Evolutionary conservation across 2,888 invertebrate genomes (phyloP), one percentile per base, ranked within the genome.

Genomic region (Furcula furcula): DNA sequence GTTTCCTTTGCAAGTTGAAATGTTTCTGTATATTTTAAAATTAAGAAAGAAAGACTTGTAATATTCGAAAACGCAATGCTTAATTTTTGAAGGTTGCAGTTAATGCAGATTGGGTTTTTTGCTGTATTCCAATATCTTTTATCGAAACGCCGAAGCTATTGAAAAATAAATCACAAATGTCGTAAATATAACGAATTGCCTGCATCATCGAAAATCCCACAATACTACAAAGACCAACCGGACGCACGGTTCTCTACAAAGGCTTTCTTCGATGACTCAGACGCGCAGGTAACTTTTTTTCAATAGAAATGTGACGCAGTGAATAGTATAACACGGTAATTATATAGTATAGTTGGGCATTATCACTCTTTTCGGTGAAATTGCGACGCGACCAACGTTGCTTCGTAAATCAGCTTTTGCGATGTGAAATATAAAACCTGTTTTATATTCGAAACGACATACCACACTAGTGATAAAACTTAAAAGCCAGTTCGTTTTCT

Each of bases 171-270:
- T 9, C 34, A 37, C 39, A 10, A 23, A 10, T 28, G 45, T 47
- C 21, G 40, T 41, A 42, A 44, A 55, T 42, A 46, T 44, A 36
- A 48, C 36, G 39, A 34, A 33, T 40, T 59, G 59, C 56, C 53
- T 57, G 56, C 38, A 35, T 38, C 42, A 50, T 46, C 40, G 54
- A 61, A 55, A 50, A 49, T 52, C 40, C 40, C 42, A 46, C 42
- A 44, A 36, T 44, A 31, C 36, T 37, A 50, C 51, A 42, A 36
- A 36, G 20, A 30, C 38, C 33, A 36, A 36, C 53, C 61, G 55
- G 60, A 67, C 65, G 62, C 60, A 66, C 50, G 63, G 65, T 67
- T 71, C 65, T 64, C 43, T 35, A 55, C 56, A 74, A 73, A 65
- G 44, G 63, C 51, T 57, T 57, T 60, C 53, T 65, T 53, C 42